Percentiles rank a stretch among this genome's conserved stretches.
phyloP scores from a whole-genome alignment of 2,888 invertebrate genomes.

The Dicroscelio sp. region DNA sequence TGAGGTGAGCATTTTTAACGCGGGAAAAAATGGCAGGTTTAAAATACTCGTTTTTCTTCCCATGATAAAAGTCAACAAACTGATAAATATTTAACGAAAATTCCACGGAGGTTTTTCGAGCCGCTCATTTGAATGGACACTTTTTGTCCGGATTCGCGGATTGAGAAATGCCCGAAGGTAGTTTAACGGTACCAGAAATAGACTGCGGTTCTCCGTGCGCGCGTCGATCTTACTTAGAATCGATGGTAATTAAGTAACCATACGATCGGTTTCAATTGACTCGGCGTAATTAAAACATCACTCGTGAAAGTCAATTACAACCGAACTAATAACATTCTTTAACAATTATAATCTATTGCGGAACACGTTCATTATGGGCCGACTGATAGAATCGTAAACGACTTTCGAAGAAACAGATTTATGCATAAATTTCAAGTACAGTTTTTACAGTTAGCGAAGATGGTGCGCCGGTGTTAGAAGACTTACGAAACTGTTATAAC shows the following conservation, averaged over 20 bases:
- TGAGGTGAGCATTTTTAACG: no score
- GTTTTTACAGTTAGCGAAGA: conserved; percentile 65
- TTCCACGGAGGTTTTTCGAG: neutral
- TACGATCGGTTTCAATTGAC: conserved; percentile 49
- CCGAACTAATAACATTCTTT: conserved; percentile 59
- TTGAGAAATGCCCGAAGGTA: conserved; percentile 48
- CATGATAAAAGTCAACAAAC: neutral
- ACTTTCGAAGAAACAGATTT: conserved; percentile 64
- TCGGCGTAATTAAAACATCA: conserved; percentile 65
- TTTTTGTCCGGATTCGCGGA: conserved; percentile 43
- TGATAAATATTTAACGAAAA: conserved; percentile 40
- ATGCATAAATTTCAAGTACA: conserved; percentile 63
- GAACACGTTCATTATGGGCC: conserved; percentile 55
- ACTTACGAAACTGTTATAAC: conserved; percentile 51
- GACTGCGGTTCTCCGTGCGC: conserved; percentile 9
- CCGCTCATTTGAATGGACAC: conserved; percentile 8
- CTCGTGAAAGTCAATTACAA: conserved; percentile 64
- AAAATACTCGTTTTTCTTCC: neutral
- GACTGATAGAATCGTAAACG: conserved; percentile 56
- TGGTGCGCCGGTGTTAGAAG: conserved; percentile 37
- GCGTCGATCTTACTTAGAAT: conserved; percentile 19
- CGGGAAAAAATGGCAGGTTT: no score
- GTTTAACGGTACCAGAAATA: conserved; percentile 71
- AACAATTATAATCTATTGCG: conserved; percentile 72
- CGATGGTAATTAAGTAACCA: conserved; percentile 47